These are phyloP conservation scores for Creontiades dilutus DNA, from an alignment of 2,888 invertebrate species.

Conservation along the genomic window DNA sequence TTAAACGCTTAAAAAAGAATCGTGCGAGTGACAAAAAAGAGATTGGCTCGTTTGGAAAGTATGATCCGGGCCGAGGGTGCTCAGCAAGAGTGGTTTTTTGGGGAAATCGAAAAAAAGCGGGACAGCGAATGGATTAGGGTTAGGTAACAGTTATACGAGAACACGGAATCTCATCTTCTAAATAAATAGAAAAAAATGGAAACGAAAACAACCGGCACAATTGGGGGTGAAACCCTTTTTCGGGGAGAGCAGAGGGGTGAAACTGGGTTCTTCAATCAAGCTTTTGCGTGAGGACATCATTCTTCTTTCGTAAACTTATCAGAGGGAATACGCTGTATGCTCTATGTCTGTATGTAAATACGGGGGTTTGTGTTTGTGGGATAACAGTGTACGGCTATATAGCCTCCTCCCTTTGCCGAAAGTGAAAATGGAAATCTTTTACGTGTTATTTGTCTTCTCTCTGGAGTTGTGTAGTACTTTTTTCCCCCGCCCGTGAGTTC, in stretches of 20 bases:
- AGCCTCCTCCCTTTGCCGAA: constrained; percentile 26
- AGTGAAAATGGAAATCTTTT: constrained; percentile 71
- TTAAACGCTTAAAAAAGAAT: constrained; percentile 55
- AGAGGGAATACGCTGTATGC: constrained; percentile 64
- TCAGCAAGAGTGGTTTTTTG: not conserved
- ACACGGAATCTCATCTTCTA: constrained; percentile 71
- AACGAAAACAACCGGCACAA: constrained; percentile 42
- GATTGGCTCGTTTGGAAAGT: constrained; percentile 30
- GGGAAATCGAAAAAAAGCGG: constrained; percentile 36
- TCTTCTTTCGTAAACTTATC: constrained; percentile 62
- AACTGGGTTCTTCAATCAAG: constrained; percentile 68
- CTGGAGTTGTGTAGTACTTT: constrained; percentile 7
- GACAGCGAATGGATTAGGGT: constrained; percentile 50
- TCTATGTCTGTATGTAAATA: constrained; percentile 69
- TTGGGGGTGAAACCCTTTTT: not conserved
- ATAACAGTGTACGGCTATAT: constrained; percentile 51
- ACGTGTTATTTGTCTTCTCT: constrained; percentile 67
- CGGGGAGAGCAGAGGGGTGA: not conserved
- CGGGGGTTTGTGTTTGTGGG: constrained; percentile 55
- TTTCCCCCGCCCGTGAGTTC: not conserved
- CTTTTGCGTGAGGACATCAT: constrained; percentile 62
- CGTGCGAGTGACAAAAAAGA: not conserved
- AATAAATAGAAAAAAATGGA: constrained; percentile 68
- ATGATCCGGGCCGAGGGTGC: not conserved
- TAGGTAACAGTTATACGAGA: constrained; percentile 66